Evolutionary conservation across 2,797 vertebrate genomes (phyloP).

Genomic region (Cetoscarus ocellatus): DNA sequence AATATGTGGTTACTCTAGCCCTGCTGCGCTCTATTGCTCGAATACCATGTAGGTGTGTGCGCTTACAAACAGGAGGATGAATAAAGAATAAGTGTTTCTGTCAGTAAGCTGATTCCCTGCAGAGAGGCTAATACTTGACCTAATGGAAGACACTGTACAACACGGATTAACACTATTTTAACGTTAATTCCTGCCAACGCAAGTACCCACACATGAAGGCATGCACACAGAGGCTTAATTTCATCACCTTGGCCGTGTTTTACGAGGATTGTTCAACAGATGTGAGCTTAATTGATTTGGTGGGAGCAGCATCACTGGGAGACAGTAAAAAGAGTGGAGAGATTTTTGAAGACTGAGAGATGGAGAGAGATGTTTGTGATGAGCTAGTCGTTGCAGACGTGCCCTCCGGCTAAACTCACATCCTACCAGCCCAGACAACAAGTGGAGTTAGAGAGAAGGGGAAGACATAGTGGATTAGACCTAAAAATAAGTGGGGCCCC

Average conservation of each 20-base stretch:
- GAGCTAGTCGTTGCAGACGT: constrained; percentile 51
- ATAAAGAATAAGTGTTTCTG: constrained; percentile 67
- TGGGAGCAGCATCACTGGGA: constrained; percentile 59
- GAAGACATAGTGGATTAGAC: constrained; percentile 1
- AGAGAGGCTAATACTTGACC: constrained; percentile 69
- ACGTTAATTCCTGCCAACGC: constrained; percentile 58
- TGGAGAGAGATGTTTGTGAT: constrained; percentile 41
- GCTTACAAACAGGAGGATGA: constrained; percentile 46
- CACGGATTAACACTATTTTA: constrained; percentile 76
- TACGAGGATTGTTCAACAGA: constrained; percentile 76
- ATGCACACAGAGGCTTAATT: constrained; percentile 58
- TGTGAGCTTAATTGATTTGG: constrained; percentile 78
- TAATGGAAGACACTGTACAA: constrained; percentile 75
- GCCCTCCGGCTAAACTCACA: constrained; percentile 43
- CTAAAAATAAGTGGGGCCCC: neutral
- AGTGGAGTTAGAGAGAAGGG: neutral
- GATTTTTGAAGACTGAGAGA: constrained; percentile 3
- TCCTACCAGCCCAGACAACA: constrained; percentile 12
- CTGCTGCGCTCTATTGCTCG: constrained; percentile 20
- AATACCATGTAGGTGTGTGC: constrained; percentile 20
- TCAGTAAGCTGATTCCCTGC: constrained; percentile 76
- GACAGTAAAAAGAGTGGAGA: constrained; percentile 31
- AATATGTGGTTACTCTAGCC: constrained; percentile 50
- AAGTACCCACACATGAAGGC: constrained; percentile 1
- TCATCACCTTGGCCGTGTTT: constrained; percentile 76